Evolutionary conservation across 2,113 vertebrate species (phyloP).

Genomic region (Numida meleagris): DNA sequence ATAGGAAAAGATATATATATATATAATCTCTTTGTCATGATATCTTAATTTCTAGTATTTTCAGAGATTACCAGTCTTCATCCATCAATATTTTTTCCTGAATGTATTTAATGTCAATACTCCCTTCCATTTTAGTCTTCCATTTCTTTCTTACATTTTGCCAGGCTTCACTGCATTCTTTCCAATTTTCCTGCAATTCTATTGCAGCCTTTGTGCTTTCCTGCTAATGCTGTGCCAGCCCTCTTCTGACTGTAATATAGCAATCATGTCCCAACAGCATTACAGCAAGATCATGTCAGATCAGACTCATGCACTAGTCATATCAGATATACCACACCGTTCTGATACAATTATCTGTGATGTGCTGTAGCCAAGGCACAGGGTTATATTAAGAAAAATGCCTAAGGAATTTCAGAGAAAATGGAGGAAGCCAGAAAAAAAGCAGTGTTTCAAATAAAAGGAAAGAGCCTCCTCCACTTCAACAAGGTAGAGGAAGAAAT

Average conservation of each 20-base stretch:
- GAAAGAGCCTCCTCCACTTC: background rate
- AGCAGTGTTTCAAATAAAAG: background rate
- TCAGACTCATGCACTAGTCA: background rate
- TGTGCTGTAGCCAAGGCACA: background rate
- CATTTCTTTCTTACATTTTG: conserved; percentile 1
- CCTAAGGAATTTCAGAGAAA: background rate
- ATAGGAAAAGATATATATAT: background rate
- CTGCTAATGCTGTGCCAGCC: background rate
- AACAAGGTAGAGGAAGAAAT: background rate
- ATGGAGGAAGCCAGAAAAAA: background rate
- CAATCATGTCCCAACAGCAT: background rate
- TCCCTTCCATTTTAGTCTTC: background rate
- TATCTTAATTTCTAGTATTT: background rate
- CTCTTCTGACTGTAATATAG: background rate
- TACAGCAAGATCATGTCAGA: background rate
- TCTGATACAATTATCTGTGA: background rate
- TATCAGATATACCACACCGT: background rate
- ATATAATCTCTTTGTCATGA: background rate
- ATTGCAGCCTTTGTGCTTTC: background rate
- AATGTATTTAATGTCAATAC: background rate
- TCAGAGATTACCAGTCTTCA: background rate
- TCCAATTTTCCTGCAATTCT: background rate
- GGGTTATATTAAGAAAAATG: background rate
- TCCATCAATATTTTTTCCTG: background rate
- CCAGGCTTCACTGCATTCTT: background rate